Evolutionary conservation across 2,888 invertebrate species (phyloP), one percentile per base, ranked within the genome.

Genomic region (Rhagium mordax): DNA sequence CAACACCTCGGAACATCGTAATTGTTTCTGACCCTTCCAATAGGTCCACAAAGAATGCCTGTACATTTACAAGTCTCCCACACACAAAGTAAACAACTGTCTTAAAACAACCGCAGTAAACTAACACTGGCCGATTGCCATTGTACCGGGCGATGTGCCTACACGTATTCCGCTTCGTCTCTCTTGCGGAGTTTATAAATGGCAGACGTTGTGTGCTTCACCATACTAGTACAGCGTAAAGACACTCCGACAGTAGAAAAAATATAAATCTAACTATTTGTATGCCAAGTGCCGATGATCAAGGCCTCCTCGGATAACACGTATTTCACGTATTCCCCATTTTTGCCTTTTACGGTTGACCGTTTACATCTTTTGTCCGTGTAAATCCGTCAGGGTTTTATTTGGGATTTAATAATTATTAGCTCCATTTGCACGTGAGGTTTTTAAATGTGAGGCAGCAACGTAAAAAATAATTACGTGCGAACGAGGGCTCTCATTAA

Each of bases 81-180:
- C 85, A 84, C 84, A 84, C 82, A 83, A 83, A 84, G 84, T 82
- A 85, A 84, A 85, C 83, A 84, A 84, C 83, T 81, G 82, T 81
- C 80, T 82, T 74, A 81, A 80, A 84, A 84, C 81, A 82, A 83
- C 79, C 80, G 74, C 80, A 83, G 81, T 83, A 84, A 71, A 84
- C 81, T 82, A 82, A 79, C 78, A 71, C 76, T 71, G 76, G 74
- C 75, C 78, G 76, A 80, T 75, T 72, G 76, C 74, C 70, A 70
- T 65, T 74, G 60, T 72, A 67, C n/a, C 18, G 13, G 29, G 21
- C 49, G 15, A 15, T 69, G 60, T 67, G 70, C 71, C 77, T 73
- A 67, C 72, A 74, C 78, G 74, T 78, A 72, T 60, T 60, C 60
- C 67, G 48, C 18, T 59, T 65, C 66, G 70, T 74, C 74, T 70